Conservation (phyloP, 2,113 vertebrate species). For the Reinhardtius hippoglossoides region DNA sequence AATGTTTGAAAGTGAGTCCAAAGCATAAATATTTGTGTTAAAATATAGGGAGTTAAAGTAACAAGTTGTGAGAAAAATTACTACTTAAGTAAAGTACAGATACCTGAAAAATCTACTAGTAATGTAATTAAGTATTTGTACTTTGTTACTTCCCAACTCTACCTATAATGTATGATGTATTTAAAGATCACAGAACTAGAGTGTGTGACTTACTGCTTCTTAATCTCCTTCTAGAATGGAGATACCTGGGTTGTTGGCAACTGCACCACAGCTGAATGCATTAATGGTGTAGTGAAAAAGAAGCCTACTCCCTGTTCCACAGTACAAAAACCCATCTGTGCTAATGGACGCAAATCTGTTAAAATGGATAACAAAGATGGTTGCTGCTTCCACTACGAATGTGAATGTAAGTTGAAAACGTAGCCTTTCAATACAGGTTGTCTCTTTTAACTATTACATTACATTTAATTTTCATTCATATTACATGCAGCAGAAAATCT, state of each 20-base stretch:
- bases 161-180: background rate
- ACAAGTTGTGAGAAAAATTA: no score
- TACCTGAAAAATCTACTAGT: no score
- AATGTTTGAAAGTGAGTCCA: no score
- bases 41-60: no score
- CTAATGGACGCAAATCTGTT: slow-evolving; percentile 81
- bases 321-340: slow-evolving; percentile 73
- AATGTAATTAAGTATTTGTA: no score
- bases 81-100: no score
- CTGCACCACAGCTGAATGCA: slow-evolving; percentile 85
- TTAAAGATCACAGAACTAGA: background rate
- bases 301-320: slow-evolving; percentile 65
- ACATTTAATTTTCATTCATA: no score
- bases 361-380: slow-evolving; percentile 76
- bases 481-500: background rate
- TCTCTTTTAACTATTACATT: background rate
- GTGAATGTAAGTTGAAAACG: slow-evolving; percentile 87
- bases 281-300: slow-evolving; percentile 73
- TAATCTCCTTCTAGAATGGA: slow-evolving; percentile 75
- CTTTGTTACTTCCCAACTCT: no score
- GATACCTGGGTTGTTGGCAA: slow-evolving; percentile 82
- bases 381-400: slow-evolving; percentile 88
- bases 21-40: no score
- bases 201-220: background rate
- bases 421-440: background rate